These are phyloP conservation scores for Galago senegalensis DNA, from an alignment of 2,797 vertebrate genomes.

Conservation along the genomic window DNA sequence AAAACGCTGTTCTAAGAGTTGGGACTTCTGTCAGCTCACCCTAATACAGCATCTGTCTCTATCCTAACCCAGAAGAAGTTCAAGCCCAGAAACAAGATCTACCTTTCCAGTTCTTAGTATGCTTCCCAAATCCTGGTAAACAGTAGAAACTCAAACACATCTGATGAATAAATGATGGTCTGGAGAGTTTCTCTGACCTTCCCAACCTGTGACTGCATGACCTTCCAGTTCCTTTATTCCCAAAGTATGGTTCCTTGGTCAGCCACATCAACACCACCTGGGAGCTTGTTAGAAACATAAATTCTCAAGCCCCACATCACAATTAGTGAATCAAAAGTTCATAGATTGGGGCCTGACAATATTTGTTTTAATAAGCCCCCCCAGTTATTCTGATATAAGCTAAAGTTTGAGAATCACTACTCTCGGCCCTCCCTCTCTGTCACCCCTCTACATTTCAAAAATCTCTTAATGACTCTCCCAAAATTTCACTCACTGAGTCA, in stretches of 20 bases:
- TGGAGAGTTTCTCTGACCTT: conserved; percentile 25
- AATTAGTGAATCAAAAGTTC: background rate
- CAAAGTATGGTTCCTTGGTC: background rate
- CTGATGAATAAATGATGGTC: background rate
- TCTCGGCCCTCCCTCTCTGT: background rate
- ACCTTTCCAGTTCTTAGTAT: background rate
- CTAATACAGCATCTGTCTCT: background rate
- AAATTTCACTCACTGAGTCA: conserved; percentile 85
- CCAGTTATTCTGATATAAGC: background rate
- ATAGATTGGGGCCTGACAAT: background rate
- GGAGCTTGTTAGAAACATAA: background rate
- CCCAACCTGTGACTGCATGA: background rate
- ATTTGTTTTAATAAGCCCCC: conserved; percentile 10
- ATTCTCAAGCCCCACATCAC: background rate
- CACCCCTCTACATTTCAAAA: background rate
- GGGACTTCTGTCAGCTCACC: background rate
- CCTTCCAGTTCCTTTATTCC: conserved; percentile 38
- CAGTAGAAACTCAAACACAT: background rate
- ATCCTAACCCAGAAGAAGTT: background rate
- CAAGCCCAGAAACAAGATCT: conserved; percentile 4
- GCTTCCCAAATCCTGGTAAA: background rate
- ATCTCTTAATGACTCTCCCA: background rate
- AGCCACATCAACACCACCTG: background rate
- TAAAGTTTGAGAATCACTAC: background rate
- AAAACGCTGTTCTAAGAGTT: background rate